These are phyloP conservation scores for Perodicticus potto DNA, from an alignment of 2,797 vertebrate species.

Conservation along the genomic window DNA sequence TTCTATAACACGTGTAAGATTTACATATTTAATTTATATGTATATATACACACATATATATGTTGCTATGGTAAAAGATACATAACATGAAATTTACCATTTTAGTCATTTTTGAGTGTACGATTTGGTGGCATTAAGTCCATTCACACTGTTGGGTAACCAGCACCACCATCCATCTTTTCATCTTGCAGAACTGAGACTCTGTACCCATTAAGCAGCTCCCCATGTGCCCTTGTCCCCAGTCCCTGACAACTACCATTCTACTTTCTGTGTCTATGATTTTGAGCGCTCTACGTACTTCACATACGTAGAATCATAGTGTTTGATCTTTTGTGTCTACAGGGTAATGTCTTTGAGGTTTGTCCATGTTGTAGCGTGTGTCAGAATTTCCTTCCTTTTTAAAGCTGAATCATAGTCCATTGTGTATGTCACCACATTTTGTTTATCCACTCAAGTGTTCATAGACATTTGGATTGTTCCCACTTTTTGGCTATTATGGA, in stretches of 20 bases:
- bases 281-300: no score
- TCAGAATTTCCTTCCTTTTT: slow-evolving; percentile 29
- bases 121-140: background rate
- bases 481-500: background rate
- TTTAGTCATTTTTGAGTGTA: background rate
- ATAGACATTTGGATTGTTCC: background rate
- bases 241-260: background rate
- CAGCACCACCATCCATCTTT: background rate
- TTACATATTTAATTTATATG: background rate
- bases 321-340: background rate
- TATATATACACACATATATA: background rate
- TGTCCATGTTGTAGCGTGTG: background rate
- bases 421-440: background rate
- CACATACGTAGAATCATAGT: background rate
- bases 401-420: background rate
- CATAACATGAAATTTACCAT: background rate
- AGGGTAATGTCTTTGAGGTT: background rate
- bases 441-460: background rate
- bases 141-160: background rate
- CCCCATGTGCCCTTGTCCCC: no score
- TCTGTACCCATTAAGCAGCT: background rate
- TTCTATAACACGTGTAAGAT: background rate
- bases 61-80: background rate
- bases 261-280: background rate
- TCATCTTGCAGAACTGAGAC: background rate